Percentiles rank a stretch among this genome's conserved stretches.
These are phyloP conservation scores for Callocephalon fimbriatum DNA, from an alignment of 2,113 vertebrate species.

Conservation along the genomic window DNA sequence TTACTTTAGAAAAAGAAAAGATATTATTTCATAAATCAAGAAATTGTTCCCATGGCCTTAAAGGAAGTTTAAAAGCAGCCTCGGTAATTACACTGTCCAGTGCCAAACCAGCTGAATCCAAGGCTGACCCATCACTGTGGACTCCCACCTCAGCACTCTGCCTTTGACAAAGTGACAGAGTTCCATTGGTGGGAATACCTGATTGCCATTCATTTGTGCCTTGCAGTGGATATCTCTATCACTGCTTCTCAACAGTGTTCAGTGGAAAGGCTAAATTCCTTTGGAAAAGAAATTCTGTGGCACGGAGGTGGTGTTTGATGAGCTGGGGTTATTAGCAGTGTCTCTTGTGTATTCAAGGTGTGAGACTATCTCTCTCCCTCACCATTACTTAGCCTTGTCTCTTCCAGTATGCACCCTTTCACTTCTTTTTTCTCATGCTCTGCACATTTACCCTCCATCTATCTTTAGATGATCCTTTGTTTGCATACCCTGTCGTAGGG, in stretches of 20 bases:
- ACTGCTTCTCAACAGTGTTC: background rate
- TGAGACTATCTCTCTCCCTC: background rate
- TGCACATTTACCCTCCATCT: background rate
- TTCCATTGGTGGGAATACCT: background rate
- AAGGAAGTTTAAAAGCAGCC: conserved; percentile 14
- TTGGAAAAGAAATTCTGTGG: background rate
- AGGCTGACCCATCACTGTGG: background rate
- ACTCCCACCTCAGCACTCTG: background rate
- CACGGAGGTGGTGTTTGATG: background rate
- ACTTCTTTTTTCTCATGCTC: background rate
- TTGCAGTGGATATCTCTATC: background rate
- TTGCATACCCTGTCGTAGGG: background rate
- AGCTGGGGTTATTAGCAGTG: background rate
- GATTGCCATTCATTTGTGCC: fast-evolving
- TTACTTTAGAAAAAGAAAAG: conserved; percentile 57
- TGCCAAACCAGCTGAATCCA: background rate
- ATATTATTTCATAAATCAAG: conserved; percentile 77
- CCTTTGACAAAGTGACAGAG: background rate
- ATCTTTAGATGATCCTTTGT: background rate
- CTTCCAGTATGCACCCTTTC: background rate
- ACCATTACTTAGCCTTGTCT: background rate
- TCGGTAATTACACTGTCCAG: background rate
- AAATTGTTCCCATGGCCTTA: conserved; percentile 50
- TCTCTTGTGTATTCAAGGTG: background rate
- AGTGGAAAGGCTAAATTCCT: background rate